Conservation (phyloP, 2,888 invertebrate species). For the Volucella inflata region DNA sequence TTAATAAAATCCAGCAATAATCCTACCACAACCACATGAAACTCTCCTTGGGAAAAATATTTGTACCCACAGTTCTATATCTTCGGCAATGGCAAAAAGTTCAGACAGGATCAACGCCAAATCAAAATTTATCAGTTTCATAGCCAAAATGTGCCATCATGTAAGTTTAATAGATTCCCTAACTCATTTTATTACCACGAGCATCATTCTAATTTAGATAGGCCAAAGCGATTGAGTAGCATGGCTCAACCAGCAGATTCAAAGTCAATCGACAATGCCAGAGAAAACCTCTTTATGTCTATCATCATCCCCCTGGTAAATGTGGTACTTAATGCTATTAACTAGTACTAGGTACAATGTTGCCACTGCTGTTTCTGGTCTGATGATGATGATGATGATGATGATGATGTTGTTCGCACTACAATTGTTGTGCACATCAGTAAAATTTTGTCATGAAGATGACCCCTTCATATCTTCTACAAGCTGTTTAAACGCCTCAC, state of each 20-base stretch:
- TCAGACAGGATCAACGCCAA: no score
- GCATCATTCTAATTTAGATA: slow-evolving; percentile 59
- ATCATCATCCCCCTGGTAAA: slow-evolving; percentile 57
- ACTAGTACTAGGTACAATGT: slow-evolving; percentile 52
- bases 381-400: slow-evolving; percentile 15
- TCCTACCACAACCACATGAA: no score
- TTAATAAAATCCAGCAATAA: no score
- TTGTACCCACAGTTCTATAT: no score
- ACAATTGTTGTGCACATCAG: slow-evolving; percentile 25
- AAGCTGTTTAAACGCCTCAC: slow-evolving; percentile 70
- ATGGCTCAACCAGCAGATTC: slow-evolving; percentile 57
- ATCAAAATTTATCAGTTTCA: no score
- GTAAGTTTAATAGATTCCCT: slow-evolving; percentile 50
- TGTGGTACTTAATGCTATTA: slow-evolving; percentile 52
- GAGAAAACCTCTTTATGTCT: slow-evolving; percentile 61
- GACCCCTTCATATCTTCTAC: slow-evolving; percentile 59
- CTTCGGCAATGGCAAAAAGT: no score
- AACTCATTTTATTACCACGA: slow-evolving; percentile 64
- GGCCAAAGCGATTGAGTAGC: slow-evolving; percentile 28
- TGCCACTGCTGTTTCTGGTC: slow-evolving; percentile 25
- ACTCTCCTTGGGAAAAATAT: no score
- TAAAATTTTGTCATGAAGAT: slow-evolving; percentile 56
- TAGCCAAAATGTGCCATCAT: slow-evolving; percentile 9
- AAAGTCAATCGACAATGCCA: slow-evolving; percentile 63
- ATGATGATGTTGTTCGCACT: neutral